Percentiles rank a stretch among this genome's conserved stretches.
Evolutionary conservation across 2,113 vertebrate species (phyloP).

Genomic region (Chlamydotis undulata): DNA sequence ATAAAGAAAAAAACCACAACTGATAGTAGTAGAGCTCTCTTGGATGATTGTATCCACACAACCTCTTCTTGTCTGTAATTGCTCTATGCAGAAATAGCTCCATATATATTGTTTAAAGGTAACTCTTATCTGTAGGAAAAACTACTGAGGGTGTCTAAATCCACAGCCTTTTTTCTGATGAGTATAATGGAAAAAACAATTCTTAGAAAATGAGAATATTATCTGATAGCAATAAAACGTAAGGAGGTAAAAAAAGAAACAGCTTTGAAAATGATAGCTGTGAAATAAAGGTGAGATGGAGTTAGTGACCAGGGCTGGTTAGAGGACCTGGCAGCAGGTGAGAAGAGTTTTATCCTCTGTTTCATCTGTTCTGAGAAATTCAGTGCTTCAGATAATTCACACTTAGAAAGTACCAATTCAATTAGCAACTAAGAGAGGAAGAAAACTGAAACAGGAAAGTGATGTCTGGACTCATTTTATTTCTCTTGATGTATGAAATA

Average conservation of each 20-base stretch:
- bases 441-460: not conserved
- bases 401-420: not conserved
- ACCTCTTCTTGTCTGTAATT: not conserved
- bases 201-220: not conserved
- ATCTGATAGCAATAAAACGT: slow-evolving; percentile 13
- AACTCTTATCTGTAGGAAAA: slow-evolving; percentile 5
- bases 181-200: not conserved
- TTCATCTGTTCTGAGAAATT: not conserved
- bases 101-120: not conserved
- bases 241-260: not conserved
- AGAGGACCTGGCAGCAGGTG: not conserved
- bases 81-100: not conserved
- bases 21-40: not conserved
- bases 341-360: not conserved
- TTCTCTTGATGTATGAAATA: not conserved
- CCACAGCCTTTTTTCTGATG: not conserved
- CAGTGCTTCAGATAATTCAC: not conserved
- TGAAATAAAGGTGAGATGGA: not conserved
- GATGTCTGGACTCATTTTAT: not conserved
- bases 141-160: not conserved
- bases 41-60: not conserved
- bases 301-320: not conserved
- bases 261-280: not conserved
- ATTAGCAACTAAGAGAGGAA: not conserved
- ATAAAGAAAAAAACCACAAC: not conserved